Evolutionary conservation across 53 echinoderm and acorn worm species (phyloP).

Genomic region (Paracentrotus lividus): DNA sequence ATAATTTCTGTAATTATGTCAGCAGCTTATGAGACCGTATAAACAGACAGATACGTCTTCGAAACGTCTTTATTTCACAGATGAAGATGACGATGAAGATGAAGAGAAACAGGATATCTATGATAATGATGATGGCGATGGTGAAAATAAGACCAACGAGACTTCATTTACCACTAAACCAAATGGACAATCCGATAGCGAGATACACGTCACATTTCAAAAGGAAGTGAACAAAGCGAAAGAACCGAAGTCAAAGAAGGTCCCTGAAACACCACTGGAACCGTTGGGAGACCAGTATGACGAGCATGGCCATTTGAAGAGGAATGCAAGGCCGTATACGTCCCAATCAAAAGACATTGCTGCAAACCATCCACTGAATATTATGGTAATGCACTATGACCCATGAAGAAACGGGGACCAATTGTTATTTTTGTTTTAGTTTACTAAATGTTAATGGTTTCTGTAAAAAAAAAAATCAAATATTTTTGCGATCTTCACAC

Average conservation of each 20-base stretch:
- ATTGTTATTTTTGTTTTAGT: neutral
- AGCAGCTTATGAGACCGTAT: too few species aligned
- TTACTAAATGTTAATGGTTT: neutral
- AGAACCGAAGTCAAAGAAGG: neutral
- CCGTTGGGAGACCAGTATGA: neutral
- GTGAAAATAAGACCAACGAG: neutral
- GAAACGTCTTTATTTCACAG: neutral
- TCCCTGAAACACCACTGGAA: neutral
- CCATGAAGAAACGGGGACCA: too few species aligned
- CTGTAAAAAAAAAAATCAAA: too few species aligned
- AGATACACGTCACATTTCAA: neutral
- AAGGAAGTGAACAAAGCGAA: neutral
- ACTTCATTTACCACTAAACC: constrained; percentile 28
- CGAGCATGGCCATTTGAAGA: constrained; percentile 30
- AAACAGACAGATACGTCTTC: too few species aligned
- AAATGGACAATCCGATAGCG: neutral
- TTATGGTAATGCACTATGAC: constrained; percentile 85
- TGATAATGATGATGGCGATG: neutral
- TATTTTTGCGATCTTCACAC: too few species aligned
- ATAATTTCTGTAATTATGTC: too few species aligned
- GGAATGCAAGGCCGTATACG: constrained; percentile 71
- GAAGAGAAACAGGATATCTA: neutral
- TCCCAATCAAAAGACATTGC: constrained; percentile 68
- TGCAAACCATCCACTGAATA: constrained; percentile 80
- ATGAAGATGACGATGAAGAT: constrained; percentile 9